A percentile compares a stretch with the other conserved stretches of the same genome.
phyloP scores from a whole-genome alignment of 2,797 vertebrate genomes.

The Melanotaenia boesemani region DNA sequence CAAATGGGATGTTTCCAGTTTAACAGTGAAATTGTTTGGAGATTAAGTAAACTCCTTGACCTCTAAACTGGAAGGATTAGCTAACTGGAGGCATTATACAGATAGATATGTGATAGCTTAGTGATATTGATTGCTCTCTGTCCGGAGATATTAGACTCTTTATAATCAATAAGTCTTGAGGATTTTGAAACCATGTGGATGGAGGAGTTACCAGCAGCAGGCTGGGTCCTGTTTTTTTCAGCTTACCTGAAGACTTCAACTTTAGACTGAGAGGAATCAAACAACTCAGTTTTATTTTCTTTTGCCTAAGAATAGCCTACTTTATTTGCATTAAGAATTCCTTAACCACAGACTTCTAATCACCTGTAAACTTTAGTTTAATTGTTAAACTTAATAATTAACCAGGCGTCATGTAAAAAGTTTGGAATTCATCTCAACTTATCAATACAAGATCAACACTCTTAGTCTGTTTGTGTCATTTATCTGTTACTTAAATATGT shows the following conservation, averaged over 20 bases:
- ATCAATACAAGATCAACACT: too few relatives aligned
- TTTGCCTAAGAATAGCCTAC: too few relatives aligned
- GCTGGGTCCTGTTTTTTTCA: conserved; percentile 40
- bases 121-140: conserved; percentile 65
- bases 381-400: too few relatives aligned
- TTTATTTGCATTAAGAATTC: too few relatives aligned
- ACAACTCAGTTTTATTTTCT: too few relatives aligned
- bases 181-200: conserved; percentile 64
- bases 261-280: background rate
- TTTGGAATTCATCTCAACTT: too few relatives aligned
- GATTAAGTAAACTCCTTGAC: conserved; percentile 63
- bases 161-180: conserved; percentile 68
- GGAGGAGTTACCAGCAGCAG: conserved; percentile 27
- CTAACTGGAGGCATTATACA: conserved; percentile 62
- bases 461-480: too few relatives aligned
- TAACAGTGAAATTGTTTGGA: conserved; percentile 54
- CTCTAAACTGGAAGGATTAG: conserved; percentile 68
- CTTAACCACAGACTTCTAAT: too few relatives aligned
- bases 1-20: conserved; percentile 20
- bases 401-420: too few relatives aligned
- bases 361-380: too few relatives aligned
- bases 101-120: conserved; percentile 70
- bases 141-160: conserved; percentile 63
- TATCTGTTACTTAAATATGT: too few relatives aligned
- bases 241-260: conserved; percentile 40